Evolutionary conservation across 2,797 vertebrate species (phyloP).

Genomic region (Philypnodon macrostomus): DNA sequence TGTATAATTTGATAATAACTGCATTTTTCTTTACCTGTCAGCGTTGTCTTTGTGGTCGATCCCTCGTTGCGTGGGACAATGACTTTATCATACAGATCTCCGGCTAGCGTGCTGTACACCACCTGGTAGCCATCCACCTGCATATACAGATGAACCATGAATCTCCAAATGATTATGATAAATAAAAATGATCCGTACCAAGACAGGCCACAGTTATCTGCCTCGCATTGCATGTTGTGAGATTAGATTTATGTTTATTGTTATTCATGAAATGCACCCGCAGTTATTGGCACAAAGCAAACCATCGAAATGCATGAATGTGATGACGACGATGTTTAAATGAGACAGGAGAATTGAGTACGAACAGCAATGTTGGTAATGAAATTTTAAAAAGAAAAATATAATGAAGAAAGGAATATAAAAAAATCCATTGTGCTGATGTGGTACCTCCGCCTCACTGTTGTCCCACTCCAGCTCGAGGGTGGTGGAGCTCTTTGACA

Average conservation of each 20-base stretch:
- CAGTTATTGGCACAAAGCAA: conserved; percentile 7
- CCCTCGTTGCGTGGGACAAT: conserved; percentile 81
- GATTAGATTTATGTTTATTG: conserved; percentile 17
- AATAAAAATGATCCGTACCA: conserved; percentile 27
- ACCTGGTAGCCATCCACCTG: conserved; percentile 87
- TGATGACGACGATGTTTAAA: conserved; percentile 3
- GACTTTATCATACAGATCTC: conserved; percentile 92
- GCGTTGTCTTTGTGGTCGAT: conserved; percentile 81
- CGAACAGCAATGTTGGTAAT: too few species aligned
- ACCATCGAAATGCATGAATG: conserved; percentile 11
- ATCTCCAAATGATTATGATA: conserved; percentile 16
- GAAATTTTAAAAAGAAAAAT: too few species aligned
- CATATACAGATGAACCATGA: conserved; percentile 14
- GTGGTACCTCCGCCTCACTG: conserved; percentile 86
- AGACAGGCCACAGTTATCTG: conserved; percentile 11
- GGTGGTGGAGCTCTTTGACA: conserved; percentile 82
- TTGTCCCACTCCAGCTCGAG: conserved; percentile 96
- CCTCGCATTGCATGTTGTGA: conserved; percentile 18
- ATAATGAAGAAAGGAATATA: background rate
- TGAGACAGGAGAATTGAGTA: too few species aligned
- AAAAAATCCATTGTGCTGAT: background rate
- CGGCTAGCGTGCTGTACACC: conserved; percentile 94
- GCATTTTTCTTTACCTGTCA: conserved; percentile 79
- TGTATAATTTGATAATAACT: background rate
- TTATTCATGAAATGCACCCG: conserved; percentile 12